Conservation (phyloP, 2,888 invertebrate genomes). For the Smittia sp. region DNA sequence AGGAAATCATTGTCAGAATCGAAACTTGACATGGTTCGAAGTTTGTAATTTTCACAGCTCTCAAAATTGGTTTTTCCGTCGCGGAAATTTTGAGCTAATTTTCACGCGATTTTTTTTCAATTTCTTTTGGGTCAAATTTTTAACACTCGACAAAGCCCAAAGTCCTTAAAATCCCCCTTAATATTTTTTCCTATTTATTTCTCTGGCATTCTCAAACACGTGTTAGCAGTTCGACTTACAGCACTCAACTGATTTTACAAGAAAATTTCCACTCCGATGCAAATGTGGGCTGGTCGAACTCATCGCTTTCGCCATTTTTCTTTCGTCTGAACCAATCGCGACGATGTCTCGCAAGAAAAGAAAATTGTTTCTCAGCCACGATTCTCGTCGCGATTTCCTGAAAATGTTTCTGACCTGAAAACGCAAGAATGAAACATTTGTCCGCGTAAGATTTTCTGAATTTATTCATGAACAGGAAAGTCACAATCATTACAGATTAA, state of each 20-base stretch:
- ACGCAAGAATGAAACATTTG: background rate
- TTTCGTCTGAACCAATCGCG: background rate
- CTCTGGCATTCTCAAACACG: too few species aligned
- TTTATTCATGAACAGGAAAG: conserved; percentile 16
- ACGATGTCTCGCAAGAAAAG: background rate
- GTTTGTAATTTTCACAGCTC: too few species aligned
- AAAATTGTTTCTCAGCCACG: background rate
- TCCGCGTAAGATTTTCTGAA: background rate
- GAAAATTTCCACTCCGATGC: background rate
- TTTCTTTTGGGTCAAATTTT: background rate
- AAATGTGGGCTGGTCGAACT: background rate
- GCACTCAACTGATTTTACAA: conserved; percentile 5
- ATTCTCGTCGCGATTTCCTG: background rate
- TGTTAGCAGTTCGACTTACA: background rate
- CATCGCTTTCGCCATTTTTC: background rate
- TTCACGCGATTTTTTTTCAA: background rate
- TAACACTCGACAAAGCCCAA: too few species aligned
- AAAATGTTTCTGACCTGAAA: background rate
- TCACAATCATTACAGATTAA: conserved; percentile 1
- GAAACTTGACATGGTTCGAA: conserved; percentile 31
- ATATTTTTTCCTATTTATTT: too few species aligned
- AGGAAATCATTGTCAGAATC: conserved; percentile 39
- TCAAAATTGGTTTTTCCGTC: background rate
- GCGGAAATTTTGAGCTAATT: background rate
- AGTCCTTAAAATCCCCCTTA: too few species aligned